These are phyloP conservation scores for Chiroxiphia lanceolata DNA, from an alignment of 2,797 vertebrate species.

Conservation along the genomic window DNA sequence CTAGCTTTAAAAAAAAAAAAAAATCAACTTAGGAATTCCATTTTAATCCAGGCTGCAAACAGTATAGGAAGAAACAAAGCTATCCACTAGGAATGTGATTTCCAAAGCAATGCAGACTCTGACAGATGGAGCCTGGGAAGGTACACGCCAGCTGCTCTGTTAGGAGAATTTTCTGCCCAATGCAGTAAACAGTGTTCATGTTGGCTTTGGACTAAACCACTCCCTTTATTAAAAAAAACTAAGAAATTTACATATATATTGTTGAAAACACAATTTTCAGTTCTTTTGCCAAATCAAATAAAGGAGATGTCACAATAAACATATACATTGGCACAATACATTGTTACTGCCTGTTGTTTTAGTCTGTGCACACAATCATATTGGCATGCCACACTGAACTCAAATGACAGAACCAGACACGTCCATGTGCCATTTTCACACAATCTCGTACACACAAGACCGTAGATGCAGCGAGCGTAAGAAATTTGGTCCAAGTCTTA, in stretches of 20 bases:
- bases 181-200: neutral
- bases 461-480: neutral
- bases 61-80: neutral
- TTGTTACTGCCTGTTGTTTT: neutral
- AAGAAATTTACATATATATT: neutral
- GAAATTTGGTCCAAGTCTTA: neutral
- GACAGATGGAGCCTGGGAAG: constrained; percentile 56
- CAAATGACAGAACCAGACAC: neutral
- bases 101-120: constrained; percentile 4
- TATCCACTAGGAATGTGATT: neutral
- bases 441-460: neutral
- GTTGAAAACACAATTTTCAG: neutral
- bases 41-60: constrained; percentile 21
- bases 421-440: neutral
- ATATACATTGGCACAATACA: neutral
- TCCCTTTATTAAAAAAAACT: neutral
- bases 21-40: neutral
- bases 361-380: neutral
- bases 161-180: constrained; percentile 14
- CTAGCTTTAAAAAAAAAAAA: neutral
- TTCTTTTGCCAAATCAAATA: constrained; percentile 5
- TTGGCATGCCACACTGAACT: neutral
- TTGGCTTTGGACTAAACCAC: neutral
- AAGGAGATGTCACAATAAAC: neutral
- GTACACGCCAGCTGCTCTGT: constrained; percentile 48